Evolutionary conservation across 2,888 invertebrate species (phyloP), one percentile per base, ranked within the genome.

Genomic region (Hirtodrosophila confusa): DNA sequence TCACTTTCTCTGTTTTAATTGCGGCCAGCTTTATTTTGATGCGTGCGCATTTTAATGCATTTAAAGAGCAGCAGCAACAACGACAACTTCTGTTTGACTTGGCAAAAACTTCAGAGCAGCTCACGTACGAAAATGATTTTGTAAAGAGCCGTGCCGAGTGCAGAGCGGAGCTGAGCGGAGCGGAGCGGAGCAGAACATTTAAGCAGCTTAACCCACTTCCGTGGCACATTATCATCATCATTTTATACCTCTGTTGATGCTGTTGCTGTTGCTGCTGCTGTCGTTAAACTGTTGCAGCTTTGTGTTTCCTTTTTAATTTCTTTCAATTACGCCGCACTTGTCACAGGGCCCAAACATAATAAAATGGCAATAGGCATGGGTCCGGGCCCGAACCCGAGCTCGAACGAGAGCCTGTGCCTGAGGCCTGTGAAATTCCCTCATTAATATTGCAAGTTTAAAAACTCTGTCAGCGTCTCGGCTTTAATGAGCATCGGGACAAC

Each of bases 141-240:
- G 57, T 62, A 37, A 44, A 17, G 24, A 41, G 11, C 43, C 12
- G 27, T 24, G 56, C 10, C 24, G 44, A 44, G 24, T 37, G 47
- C 39, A n/a, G 49, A 45, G 60, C 51, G 56, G 43, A 43, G 41
- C 33, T 43, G 24, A 41, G 56, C 10, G 31, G 44, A 44, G 47
- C 39, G 10, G 49, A 45, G 60, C 51, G 56, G 53, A 58, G 64
- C 62, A 84, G 83, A 87, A 79, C 80, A 80, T 84, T 84, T 88
- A 84, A 86, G 88, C 75, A 78, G 80, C 87, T 84, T 84, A 84
- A 88, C 83, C 83, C 88, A 84, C 88, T 88, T 84, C 88, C 86
- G 83, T 63, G 78, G 53, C 86, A 79, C 82, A 83, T 87, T 78
- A 88, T 74, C 78, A 78, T 87, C 75, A 75, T 65, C 72, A 75